These are phyloP conservation scores for Gymnocephalus cernua DNA, from an alignment of 2,113 vertebrate genomes.

Conservation along the genomic window DNA sequence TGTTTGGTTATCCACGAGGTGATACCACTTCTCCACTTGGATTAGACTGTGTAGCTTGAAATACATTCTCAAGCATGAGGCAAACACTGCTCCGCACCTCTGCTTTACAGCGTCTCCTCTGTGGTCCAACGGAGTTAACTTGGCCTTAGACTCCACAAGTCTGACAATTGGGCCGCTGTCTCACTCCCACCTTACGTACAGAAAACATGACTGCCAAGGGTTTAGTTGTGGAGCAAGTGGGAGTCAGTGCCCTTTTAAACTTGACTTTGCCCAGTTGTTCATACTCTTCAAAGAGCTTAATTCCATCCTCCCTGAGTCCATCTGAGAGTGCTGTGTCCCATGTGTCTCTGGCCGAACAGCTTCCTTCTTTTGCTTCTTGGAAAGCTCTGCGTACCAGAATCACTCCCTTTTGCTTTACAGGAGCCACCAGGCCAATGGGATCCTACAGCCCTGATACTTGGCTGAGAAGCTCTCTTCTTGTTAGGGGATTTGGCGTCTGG, in stretches of 20 bases:
- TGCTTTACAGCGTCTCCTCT: constrained; percentile 33
- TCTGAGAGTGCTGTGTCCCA: constrained; percentile 46
- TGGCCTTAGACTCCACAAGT: constrained; percentile 36
- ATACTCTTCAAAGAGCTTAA: constrained; percentile 46
- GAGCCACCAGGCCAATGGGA: no score
- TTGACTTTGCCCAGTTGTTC: not conserved
- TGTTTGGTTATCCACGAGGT: constrained; percentile 48
- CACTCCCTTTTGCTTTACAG: not conserved
- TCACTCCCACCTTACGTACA: not conserved
- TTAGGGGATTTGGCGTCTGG: not conserved
- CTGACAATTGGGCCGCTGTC: not conserved
- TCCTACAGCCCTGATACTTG: not conserved
- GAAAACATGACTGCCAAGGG: constrained; percentile 4
- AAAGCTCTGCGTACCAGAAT: not conserved
- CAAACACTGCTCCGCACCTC: constrained; percentile 50
- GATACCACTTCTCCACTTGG: constrained; percentile 23
- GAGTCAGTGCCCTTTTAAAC: no score
- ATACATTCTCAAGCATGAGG: constrained; percentile 21
- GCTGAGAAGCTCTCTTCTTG: not conserved
- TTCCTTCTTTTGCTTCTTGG: not conserved
- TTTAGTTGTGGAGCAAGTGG: no score
- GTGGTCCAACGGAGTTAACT: not conserved
- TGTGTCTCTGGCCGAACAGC: not conserved
- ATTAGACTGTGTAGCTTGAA: constrained; percentile 22
- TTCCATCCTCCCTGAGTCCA: constrained; percentile 5